Evolutionary conservation across 2,797 vertebrate species (phyloP).

Genomic region (Channa striata): DNA sequence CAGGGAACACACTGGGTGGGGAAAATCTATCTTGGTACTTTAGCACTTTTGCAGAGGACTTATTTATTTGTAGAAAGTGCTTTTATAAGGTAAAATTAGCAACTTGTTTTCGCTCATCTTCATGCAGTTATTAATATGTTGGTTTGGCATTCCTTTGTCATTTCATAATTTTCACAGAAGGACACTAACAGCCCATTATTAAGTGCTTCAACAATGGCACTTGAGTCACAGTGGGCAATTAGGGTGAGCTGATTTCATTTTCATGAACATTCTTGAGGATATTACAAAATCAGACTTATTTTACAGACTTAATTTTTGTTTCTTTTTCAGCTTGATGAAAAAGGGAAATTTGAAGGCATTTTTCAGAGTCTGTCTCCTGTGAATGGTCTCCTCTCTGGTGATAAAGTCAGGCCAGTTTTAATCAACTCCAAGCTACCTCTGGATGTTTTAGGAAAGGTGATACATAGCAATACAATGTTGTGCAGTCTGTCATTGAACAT

Average conservation of each 20-base stretch:
- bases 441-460: slow-evolving; percentile 95
- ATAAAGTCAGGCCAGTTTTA: slow-evolving; percentile 96
- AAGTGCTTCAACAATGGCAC: slow-evolving; percentile 58
- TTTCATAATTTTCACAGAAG: slow-evolving; percentile 80
- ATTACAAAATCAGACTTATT: neutral
- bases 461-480: slow-evolving; percentile 21
- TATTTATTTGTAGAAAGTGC: neutral
- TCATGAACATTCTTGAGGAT: neutral
- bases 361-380: slow-evolving; percentile 95
- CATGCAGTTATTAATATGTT: neutral
- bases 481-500: neutral
- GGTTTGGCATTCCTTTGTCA: neutral
- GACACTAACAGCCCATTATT: slow-evolving; percentile 89
- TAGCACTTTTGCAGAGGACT: neutral
- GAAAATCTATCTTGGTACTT: no score
- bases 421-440: slow-evolving; percentile 99
- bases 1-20: neutral
- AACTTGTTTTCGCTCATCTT: neutral
- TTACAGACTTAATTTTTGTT: slow-evolving; percentile 35
- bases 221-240: slow-evolving; percentile 92
- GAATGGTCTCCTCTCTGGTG: slow-evolving; percentile 94
- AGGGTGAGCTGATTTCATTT: slow-evolving; percentile 84
- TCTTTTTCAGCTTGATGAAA: slow-evolving; percentile 91
- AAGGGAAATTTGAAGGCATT: slow-evolving; percentile 96
- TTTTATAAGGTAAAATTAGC: neutral